Evolutionary conservation across 2,888 invertebrate genomes (phyloP).

Genomic region (Chloroclysta siterata): DNA sequence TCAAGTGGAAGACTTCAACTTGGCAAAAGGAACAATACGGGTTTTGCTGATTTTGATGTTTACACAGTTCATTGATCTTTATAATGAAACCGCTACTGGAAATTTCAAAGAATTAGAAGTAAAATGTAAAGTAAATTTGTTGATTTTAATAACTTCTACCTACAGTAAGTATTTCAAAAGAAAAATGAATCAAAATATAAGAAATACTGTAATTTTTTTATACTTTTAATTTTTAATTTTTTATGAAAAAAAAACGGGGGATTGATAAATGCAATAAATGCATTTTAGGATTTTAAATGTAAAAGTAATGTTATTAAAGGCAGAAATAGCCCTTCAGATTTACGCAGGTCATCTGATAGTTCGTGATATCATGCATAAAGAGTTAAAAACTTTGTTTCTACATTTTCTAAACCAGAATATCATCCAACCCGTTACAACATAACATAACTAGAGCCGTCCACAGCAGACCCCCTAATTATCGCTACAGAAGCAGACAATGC

Average conservation of each 20-base stretch:
- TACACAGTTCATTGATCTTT: slow-evolving; percentile 17
- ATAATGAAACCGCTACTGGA: slow-evolving; percentile 9
- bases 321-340: too few species aligned
- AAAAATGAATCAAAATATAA: too few species aligned
- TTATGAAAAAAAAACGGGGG: too few species aligned
- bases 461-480: slow-evolving; percentile 35
- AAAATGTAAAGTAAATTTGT: neutral
- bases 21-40: slow-evolving; percentile 11
- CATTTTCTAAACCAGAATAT: neutral
- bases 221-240: too few species aligned
- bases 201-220: too few species aligned
- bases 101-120: neutral
- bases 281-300: too few species aligned
- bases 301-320: too few species aligned
- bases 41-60: slow-evolving; percentile 23
- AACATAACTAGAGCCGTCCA: slow-evolving; percentile 26
- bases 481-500: slow-evolving; percentile 38
- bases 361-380: neutral
- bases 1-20: slow-evolving; percentile 17
- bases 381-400: neutral
- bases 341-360: too few species aligned
- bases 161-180: too few species aligned
- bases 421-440: neutral
- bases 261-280: too few species aligned
- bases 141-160: too few species aligned